Percentiles rank a stretch among this genome's conserved stretches.
phyloP scores from a whole-genome alignment of 2,888 invertebrate species.

The Zhuqinia jingwanae region DNA sequence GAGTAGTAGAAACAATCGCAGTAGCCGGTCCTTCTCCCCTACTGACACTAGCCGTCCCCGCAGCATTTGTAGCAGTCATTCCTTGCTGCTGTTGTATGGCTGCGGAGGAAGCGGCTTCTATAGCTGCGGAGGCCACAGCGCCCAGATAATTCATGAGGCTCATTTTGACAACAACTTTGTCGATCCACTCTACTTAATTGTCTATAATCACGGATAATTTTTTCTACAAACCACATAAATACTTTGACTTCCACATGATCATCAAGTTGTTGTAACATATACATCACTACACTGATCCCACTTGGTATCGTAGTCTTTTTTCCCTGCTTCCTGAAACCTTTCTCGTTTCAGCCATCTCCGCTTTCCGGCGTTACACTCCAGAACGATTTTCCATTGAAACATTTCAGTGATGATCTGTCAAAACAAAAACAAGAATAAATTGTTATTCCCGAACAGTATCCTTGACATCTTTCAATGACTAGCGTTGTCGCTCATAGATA shows the following conservation, averaged over 20 bases:
- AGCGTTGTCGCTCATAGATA: too few species aligned
- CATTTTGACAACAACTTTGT: conserved; percentile 76
- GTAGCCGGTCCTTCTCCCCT: conserved; percentile 11
- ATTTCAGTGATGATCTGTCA: conserved; percentile 60
- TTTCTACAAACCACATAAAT: conserved; percentile 65
- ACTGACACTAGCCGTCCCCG: conserved; percentile 5
- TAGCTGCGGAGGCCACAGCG: conserved; percentile 79
- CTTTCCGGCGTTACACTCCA: conserved; percentile 18
- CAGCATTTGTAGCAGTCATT: conserved; percentile 21
- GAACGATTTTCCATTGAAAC: conserved; percentile 56
- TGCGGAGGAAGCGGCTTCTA: conserved; percentile 75
- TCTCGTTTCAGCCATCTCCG: conserved; percentile 68
- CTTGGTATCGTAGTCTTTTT: conserved; percentile 59
- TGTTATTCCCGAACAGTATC: conserved; percentile 15
- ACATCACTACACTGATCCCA: conserved; percentile 66
- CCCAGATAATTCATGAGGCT: conserved; percentile 80
- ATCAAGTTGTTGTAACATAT: conserved; percentile 68
- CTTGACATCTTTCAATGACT: conserved; percentile 43
- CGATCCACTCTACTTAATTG: conserved; percentile 64
- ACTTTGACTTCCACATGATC: conserved; percentile 34
- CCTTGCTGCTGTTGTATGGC: conserved; percentile 63
- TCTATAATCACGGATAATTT: conserved; percentile 61
- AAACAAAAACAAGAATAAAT: conserved; percentile 10
- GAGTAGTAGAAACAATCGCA: not conserved
- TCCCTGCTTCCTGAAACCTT: conserved; percentile 70